phyloP scores from a whole-genome alignment of 2,888 invertebrate genomes.

The Zelleria hepariella region DNA sequence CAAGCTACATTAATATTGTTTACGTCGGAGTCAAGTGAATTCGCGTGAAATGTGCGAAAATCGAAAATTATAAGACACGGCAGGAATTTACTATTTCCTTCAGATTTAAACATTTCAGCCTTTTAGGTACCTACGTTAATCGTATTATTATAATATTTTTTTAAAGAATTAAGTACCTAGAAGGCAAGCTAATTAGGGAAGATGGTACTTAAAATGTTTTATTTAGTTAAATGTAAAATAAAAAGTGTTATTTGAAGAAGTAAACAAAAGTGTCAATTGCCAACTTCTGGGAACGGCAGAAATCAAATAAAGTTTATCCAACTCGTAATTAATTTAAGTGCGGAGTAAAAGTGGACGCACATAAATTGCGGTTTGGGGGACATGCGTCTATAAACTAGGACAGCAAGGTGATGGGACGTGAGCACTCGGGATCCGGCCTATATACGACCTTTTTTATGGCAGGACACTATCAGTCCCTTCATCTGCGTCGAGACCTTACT shows the following conservation, averaged over 20 bases:
- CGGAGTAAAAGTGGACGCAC: conserved; percentile 28
- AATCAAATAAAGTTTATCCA: conserved; percentile 11
- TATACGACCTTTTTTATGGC: conserved; percentile 60
- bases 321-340: conserved; percentile 34
- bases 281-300: too few relatives aligned
- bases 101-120: too few relatives aligned
- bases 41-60: neutral
- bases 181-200: too few relatives aligned
- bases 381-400: conserved; percentile 52
- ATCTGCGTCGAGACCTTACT: conserved; percentile 52
- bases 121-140: too few relatives aligned
- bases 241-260: too few relatives aligned
- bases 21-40: neutral
- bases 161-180: too few relatives aligned
- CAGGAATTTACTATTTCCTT: neutral
- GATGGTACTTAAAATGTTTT: neutral
- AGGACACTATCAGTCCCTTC: conserved; percentile 59
- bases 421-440: conserved; percentile 43
- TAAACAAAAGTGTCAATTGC: neutral
- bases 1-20: neutral
- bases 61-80: too few relatives aligned
- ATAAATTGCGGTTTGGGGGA: conserved; percentile 58
- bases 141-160: too few relatives aligned
- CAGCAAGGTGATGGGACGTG: conserved; percentile 50
- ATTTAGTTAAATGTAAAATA: neutral